These are phyloP conservation scores for Oppia nitens DNA, from an alignment of 1,140 invertebrate genomes.

Conservation along the genomic window DNA sequence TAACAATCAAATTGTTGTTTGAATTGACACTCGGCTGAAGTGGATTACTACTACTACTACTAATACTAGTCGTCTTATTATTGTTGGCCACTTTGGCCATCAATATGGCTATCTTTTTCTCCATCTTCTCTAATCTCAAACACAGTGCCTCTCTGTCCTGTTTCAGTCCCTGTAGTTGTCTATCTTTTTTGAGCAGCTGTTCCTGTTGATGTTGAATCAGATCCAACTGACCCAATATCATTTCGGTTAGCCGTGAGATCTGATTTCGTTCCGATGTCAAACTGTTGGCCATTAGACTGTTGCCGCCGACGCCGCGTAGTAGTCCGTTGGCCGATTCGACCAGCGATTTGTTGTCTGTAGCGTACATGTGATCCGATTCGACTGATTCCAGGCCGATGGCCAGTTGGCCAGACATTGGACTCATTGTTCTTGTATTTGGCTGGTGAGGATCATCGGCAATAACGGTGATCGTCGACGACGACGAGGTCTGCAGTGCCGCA, in stretches of 20 bases:
- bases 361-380: constrained; percentile 39
- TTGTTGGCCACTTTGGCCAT: constrained; percentile 3
- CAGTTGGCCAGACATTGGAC: background rate
- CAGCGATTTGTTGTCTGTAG: constrained; percentile 30
- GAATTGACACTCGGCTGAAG: too few relatives aligned
- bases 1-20: too few relatives aligned
- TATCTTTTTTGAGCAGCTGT: constrained; percentile 46
- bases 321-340: constrained; percentile 27
- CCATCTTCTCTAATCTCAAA: constrained; percentile 13
- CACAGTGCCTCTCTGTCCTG: constrained; percentile 47
- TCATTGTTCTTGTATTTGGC: background rate
- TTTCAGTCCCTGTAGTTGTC: constrained; percentile 38
- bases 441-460: background rate
- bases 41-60: background rate
- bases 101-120: constrained; percentile 1
- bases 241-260: constrained; percentile 35
- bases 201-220: constrained; percentile 54
- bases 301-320: background rate
- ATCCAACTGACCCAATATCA: constrained; percentile 49
- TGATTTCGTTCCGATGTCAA: background rate
- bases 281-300: background rate
- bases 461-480: background rate
- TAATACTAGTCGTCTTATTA: background rate
- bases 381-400: constrained; percentile 24
- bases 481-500: background rate